A percentile compares a stretch with the other conserved stretches of the same genome.
Conservation (phyloP, 2,113 vertebrate genomes). For the Hyperoodon ampullatus region DNA sequence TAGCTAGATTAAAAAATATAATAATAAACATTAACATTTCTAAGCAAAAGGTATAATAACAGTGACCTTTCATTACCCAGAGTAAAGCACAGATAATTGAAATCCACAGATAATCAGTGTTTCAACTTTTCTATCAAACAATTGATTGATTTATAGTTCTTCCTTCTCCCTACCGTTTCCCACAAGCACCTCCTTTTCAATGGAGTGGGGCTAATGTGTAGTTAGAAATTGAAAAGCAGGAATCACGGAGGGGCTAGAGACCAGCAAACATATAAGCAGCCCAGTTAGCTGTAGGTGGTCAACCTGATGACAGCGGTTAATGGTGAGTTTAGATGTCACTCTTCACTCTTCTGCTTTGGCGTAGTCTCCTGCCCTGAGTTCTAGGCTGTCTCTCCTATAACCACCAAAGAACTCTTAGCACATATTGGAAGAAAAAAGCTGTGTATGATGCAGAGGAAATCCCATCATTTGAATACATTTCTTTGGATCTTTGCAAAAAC, state of each 20-base stretch:
- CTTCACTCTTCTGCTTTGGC: neutral
- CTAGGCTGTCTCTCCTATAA: neutral
- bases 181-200: neutral
- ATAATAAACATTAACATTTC: constrained; percentile 51
- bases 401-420: constrained; percentile 39
- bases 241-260: neutral
- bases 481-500: neutral
- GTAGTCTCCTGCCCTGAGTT: neutral
- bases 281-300: neutral
- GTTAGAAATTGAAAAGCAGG: neutral
- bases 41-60: constrained; percentile 50
- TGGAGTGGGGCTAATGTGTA: neutral
- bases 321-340: neutral
- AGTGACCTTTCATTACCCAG: constrained; percentile 51
- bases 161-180: neutral
- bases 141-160: neutral
- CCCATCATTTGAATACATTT: neutral
- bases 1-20: constrained; percentile 52
- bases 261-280: neutral
- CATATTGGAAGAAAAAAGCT: neutral
- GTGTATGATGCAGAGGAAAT: neutral
- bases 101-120: constrained; percentile 57
- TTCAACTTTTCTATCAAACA: constrained; percentile 20
- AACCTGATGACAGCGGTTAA: neutral
- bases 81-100: constrained; percentile 67